phyloP scores from a whole-genome alignment of 1,140 invertebrate genomes.

The Magallana ariakensis region DNA sequence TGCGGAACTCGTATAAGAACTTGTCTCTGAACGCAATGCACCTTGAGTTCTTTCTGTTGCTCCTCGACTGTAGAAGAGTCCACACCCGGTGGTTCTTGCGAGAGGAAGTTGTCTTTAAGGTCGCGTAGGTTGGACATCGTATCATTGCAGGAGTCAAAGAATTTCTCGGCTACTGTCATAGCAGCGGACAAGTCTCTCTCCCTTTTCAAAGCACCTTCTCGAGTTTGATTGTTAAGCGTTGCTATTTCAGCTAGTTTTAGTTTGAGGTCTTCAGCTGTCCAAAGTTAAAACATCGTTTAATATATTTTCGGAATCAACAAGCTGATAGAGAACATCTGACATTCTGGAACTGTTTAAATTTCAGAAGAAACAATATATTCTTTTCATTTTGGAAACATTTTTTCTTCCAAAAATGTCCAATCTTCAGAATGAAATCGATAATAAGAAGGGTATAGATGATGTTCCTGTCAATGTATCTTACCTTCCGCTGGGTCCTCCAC shows the following conservation, averaged over 20 bases:
- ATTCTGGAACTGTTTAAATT: too few species aligned
- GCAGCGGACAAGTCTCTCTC: conserved; percentile 91
- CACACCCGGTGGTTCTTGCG: conserved; percentile 95
- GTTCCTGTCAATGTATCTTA: conserved; percentile 42
- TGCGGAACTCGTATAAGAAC: too few species aligned
- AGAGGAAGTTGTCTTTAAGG: conserved; percentile 91
- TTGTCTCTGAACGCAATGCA: conserved; percentile 37
- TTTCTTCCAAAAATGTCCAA: too few species aligned
- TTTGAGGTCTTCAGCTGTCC: conserved; percentile 87
- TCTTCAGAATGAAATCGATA: too few species aligned
- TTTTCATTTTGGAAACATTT: too few species aligned
- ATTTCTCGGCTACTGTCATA: conserved; percentile 91
- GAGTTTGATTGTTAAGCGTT: conserved; percentile 94
- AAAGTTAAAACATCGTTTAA: not conserved
- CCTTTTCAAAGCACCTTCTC: conserved; percentile 89
- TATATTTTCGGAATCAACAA: not conserved
- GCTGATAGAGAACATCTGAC: too few species aligned
- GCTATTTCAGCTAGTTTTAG: conserved; percentile 95
- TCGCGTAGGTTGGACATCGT: conserved; percentile 94
- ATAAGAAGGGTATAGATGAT: not conserved
- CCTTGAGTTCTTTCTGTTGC: conserved; percentile 93
- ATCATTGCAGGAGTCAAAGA: conserved; percentile 95
- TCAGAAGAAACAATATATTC: too few species aligned
- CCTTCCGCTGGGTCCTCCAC: conserved; percentile 91
- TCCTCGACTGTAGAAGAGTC: conserved; percentile 87